Evolutionary conservation across 2,113 vertebrate species (phyloP).

Genomic region (Vicugna pacos): DNA sequence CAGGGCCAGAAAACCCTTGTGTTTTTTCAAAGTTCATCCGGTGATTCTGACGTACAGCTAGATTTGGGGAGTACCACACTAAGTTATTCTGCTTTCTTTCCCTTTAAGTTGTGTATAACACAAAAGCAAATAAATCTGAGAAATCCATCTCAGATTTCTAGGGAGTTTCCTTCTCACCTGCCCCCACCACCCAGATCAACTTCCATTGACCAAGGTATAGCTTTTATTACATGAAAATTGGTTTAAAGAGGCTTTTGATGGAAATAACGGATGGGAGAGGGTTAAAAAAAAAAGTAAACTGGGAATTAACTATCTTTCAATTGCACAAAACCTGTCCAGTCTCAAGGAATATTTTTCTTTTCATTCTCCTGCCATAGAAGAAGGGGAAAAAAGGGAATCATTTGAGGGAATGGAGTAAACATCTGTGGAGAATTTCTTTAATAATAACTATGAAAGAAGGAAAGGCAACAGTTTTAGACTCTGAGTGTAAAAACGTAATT

Average conservation of each 20-base stretch:
- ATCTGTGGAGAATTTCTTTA: background rate
- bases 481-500: background rate
- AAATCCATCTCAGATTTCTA: background rate
- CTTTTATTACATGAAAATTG: background rate
- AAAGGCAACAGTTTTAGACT: background rate
- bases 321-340: background rate
- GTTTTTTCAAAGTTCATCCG: background rate
- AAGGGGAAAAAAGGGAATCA: background rate
- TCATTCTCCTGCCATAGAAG: background rate
- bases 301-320: background rate
- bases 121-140: slow-evolving; percentile 10
- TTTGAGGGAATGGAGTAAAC: background rate
- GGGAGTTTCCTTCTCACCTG: background rate
- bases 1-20: background rate
- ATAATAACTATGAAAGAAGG: background rate
- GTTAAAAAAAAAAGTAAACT: background rate
- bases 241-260: background rate
- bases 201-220: background rate
- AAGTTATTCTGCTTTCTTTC: background rate
- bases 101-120: background rate
- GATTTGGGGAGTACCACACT: background rate
- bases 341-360: background rate
- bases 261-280: background rate
- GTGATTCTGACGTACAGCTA: background rate
- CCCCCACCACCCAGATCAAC: background rate